phyloP scores from a whole-genome alignment of 2,113 vertebrate genomes.

The Ellobius talpinus region DNA sequence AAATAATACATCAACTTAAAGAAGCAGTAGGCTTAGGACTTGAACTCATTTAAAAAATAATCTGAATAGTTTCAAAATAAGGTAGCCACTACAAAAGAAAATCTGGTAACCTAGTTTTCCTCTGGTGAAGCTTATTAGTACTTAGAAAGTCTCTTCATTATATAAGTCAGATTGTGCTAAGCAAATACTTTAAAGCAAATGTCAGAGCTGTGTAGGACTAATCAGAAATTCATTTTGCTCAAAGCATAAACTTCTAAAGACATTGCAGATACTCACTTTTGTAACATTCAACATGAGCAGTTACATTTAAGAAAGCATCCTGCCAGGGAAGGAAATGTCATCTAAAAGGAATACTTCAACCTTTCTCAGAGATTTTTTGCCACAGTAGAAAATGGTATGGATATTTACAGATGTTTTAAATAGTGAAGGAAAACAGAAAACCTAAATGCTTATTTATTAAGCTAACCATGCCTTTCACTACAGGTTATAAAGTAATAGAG shows the following conservation, averaged over 20 bases:
- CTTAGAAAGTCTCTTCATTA: neutral
- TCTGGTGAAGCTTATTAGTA: neutral
- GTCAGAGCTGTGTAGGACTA: neutral
- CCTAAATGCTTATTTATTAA: constrained; percentile 87
- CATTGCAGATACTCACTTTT: neutral
- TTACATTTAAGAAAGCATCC: constrained; percentile 25
- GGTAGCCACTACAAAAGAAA: neutral
- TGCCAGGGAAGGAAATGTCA: constrained; percentile 53
- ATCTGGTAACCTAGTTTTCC: neutral
- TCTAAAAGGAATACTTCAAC: constrained; percentile 70
- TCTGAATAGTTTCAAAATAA: constrained; percentile 10
- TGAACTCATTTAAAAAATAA: constrained; percentile 17
- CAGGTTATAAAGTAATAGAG: constrained; percentile 85
- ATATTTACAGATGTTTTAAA: constrained; percentile 74
- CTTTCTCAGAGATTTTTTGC: constrained; percentile 68
- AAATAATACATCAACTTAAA: neutral
- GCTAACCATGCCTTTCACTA: constrained; percentile 84
- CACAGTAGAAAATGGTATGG: constrained; percentile 53
- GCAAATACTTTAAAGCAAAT: neutral
- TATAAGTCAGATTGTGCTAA: neutral
- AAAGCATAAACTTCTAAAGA: constrained; percentile 50
- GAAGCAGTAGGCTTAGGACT: neutral
- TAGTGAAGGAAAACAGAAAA: constrained; percentile 53
- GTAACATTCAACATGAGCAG: neutral
- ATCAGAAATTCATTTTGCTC: neutral